Evolutionary conservation across 1,140 invertebrate species (phyloP).

Genomic region (Aricia agestis): DNA sequence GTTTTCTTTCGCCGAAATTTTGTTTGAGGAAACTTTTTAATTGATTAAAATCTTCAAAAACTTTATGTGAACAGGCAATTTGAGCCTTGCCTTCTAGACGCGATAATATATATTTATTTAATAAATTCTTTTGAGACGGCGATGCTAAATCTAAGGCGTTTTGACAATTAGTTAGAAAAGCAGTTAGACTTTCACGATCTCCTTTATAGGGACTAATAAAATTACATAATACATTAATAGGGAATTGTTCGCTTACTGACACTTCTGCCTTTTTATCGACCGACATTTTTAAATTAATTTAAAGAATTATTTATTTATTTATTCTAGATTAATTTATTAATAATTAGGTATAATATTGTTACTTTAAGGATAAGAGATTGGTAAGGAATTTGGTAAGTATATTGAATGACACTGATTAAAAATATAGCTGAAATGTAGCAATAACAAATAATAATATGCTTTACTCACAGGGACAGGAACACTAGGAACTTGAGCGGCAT

Average conservation of each 20-base stretch:
- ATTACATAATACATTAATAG: slow-evolving; percentile 19
- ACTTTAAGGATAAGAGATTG: background rate
- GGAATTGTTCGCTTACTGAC: slow-evolving; percentile 16
- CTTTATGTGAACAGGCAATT: slow-evolving; percentile 30
- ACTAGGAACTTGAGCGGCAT: background rate
- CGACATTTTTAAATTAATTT: slow-evolving; percentile 13
- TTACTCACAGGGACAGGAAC: slow-evolving; percentile 17
- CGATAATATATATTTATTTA: slow-evolving; percentile 29
- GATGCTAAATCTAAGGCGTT: slow-evolving; percentile 26
- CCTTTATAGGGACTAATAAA: slow-evolving; percentile 18
- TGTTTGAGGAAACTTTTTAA: too few species aligned
- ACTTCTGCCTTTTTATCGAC: slow-evolving; percentile 14
- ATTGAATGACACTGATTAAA: slow-evolving; percentile 12
- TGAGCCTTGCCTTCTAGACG: slow-evolving; percentile 30
- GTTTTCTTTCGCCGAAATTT: too few species aligned
- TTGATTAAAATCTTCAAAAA: too few species aligned
- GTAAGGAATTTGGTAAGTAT: slow-evolving; percentile 13
- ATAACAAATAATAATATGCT: slow-evolving; percentile 13
- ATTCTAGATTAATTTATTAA: background rate
- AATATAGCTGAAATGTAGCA: slow-evolving; percentile 7
- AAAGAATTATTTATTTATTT: background rate
- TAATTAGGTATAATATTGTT: too few species aligned
- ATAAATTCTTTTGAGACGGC: slow-evolving; percentile 21
- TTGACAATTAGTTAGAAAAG: slow-evolving; percentile 19
- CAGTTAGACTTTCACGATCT: slow-evolving; percentile 11